phyloP scores from a whole-genome alignment of 1,140 invertebrate species.

The Adoxophyes honmai region DNA sequence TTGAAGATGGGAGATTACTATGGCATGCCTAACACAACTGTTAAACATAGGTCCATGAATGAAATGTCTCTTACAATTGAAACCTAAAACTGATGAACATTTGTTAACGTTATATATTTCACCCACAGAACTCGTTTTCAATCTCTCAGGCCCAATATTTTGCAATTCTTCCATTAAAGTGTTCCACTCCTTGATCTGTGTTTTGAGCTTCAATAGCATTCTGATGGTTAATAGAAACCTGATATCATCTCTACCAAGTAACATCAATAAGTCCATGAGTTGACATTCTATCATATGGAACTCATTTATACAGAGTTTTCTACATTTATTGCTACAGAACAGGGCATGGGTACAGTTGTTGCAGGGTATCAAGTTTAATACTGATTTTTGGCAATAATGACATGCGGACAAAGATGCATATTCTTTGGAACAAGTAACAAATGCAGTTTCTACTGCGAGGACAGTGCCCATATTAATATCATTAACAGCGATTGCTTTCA shows the following conservation, averaged over 20 bases:
- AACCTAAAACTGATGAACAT: constrained; percentile 11
- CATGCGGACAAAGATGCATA: neutral
- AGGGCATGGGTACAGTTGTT: constrained; percentile 1
- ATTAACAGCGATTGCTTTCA: constrained; percentile 19
- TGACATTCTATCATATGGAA: constrained; percentile 19
- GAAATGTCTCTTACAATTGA: constrained; percentile 9
- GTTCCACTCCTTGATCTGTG: constrained; percentile 12
- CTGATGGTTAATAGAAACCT: neutral
- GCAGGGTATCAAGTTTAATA: constrained; percentile 17
- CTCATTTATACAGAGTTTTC: constrained; percentile 16
- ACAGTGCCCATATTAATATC: constrained; percentile 17
- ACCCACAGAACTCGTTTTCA: neutral
- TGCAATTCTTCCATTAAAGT: constrained; percentile 8
- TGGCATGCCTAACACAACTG: neutral
- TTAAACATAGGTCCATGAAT: constrained; percentile 7
- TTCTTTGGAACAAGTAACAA: neutral
- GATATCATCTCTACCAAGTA: neutral
- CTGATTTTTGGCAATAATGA: constrained; percentile 11
- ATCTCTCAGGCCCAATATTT: neutral
- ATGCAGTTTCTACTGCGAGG: constrained; percentile 7
- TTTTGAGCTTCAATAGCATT: constrained; percentile 8
- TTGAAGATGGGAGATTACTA: neutral
- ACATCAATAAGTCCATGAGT: neutral
- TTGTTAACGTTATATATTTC: constrained; percentile 18
- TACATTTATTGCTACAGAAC: constrained; percentile 17